Evolutionary conservation across 2,113 vertebrate species (phyloP).

Genomic region (Mionectes macconnelli): DNA sequence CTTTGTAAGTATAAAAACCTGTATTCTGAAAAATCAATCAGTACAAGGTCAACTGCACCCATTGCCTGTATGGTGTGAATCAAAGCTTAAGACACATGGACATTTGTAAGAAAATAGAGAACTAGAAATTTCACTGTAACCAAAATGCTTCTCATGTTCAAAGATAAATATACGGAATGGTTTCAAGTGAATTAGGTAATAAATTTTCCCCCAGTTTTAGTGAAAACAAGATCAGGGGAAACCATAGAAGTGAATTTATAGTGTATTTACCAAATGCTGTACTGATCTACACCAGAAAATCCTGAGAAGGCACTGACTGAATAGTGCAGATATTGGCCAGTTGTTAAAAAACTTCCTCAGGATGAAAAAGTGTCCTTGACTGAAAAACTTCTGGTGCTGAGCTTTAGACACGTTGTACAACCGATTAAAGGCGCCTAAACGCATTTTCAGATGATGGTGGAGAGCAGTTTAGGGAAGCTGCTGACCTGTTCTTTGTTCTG

Average conservation of each 20-base stretch:
- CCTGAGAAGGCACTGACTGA: background rate
- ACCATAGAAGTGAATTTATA: background rate
- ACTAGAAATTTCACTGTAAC: background rate
- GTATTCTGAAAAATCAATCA: background rate
- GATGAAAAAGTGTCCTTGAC: background rate
- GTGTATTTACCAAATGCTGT: background rate
- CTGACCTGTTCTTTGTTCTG: background rate
- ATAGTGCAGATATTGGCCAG: background rate
- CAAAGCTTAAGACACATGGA: background rate
- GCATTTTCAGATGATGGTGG: background rate
- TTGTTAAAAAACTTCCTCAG: background rate
- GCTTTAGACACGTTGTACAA: rapidly evolving
- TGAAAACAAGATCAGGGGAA: background rate
- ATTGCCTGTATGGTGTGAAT: background rate
- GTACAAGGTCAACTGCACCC: background rate
- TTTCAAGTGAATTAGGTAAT: background rate
- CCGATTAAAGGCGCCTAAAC: background rate
- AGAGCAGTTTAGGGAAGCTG: background rate
- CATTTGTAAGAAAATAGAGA: background rate
- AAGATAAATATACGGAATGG: background rate
- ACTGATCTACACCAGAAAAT: background rate
- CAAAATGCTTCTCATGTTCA: background rate
- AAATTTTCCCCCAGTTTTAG: background rate
- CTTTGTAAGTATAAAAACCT: background rate
- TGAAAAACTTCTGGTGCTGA: background rate